Base-by-base conservation (phyloP, 2,113 vertebrate genomes). In the Bambusicola thoracicus region DNA sequence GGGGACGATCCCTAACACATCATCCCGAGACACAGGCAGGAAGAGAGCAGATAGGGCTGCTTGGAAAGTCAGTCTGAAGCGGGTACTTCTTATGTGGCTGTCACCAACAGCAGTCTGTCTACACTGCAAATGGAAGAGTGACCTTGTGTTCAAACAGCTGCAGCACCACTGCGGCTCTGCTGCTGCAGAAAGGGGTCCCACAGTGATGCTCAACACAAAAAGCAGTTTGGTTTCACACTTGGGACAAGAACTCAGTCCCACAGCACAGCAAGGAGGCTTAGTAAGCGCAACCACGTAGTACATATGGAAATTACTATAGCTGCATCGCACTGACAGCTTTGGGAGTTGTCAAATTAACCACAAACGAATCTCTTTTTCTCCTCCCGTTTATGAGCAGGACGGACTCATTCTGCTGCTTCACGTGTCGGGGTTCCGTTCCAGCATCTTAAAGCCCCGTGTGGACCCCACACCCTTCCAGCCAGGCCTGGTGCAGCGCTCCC, bases 221-320 rank as follows among this genome's bases (percentile, higher is more conserved):
- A 25, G 48, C 8, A 80, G 61, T 43, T 36, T 34, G 34, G 46
- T 20, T 89, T 91, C 73, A 74, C 90, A 91, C 61, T 22, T 69
- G 46, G 29, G 27, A 92, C 56, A 67, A 90, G 55, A 94, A 91
- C 81, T 68, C 18, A n/a, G 68, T 88, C 87, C 91, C 72, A 24
- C 48, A 86, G 51, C 72, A 84, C 22, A 80, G 61, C 81, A 88
- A 81, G 55, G 20, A 93, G 58, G 48, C 55, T 93, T 91, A 67
- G 85, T 56, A 3, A 75, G 75, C 36, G 65, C 77, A 55, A 36
- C 41, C 58, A 53, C 10, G 1, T n/a, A 27, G 90, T 65, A 55
- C 77, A 36, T 34, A 66, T 74, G 30, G 83, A 96, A 93, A 85
- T 3, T 0, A 41, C 85, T 79, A 92, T 13, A 97, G 85, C 25